Percentiles rank a stretch among this genome's conserved stretches.
These are phyloP conservation scores for Calliphora vicina DNA, from an alignment of 1,140 invertebrate species.

Conservation along the genomic window DNA sequence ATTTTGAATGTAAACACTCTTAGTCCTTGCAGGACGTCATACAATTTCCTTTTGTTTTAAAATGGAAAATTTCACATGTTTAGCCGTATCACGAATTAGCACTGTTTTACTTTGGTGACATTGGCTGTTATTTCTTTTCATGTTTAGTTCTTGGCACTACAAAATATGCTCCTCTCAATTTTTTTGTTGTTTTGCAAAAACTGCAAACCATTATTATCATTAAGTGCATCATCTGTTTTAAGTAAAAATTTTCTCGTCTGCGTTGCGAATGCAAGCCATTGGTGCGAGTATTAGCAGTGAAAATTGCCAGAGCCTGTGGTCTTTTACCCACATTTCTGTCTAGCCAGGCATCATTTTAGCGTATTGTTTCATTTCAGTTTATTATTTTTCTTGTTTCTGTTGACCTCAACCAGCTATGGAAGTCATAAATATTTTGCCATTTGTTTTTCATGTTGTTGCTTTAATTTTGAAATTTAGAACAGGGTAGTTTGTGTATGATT, in stretches of 20 bases:
- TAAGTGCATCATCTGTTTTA: constrained; percentile 24
- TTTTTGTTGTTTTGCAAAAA: neutral
- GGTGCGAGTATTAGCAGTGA: neutral
- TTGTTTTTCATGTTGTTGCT: neutral
- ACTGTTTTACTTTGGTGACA: neutral
- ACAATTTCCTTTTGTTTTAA: neutral
- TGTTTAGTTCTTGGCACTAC: neutral
- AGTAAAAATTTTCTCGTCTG: neutral
- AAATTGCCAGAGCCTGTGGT: neutral
- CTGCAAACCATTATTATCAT: constrained; percentile 15
- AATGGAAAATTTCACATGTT: neutral
- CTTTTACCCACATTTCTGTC: neutral
- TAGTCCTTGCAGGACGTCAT: too few relatives aligned
- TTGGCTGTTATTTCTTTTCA: neutral
- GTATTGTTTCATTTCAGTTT: neutral
- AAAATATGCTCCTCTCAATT: neutral
- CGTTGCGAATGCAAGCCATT: neutral
- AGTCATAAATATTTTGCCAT: neutral
- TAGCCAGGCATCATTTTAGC: neutral
- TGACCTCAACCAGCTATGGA: neutral
- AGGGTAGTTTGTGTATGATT: too few relatives aligned
- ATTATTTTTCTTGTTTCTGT: neutral
- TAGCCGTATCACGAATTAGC: neutral
- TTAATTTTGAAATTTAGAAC: neutral
- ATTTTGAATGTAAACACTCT: neutral